Percentiles rank a stretch among this genome's conserved stretches.
Evolutionary conservation across 2,113 vertebrate genomes (phyloP).

Genomic region (Ameiurus melas): DNA sequence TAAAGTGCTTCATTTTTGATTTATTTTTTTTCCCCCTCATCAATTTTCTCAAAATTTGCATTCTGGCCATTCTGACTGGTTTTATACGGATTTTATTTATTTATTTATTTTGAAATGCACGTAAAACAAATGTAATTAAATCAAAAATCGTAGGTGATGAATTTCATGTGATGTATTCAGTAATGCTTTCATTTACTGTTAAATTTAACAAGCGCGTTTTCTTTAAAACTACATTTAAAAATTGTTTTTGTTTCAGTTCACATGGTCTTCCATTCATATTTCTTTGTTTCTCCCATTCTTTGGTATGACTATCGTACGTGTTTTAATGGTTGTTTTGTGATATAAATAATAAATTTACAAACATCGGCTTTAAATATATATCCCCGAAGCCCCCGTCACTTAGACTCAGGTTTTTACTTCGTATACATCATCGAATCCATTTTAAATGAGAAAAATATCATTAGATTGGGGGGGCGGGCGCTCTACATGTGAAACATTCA

Average conservation of each 20-base stretch:
- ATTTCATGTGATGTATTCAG: neutral
- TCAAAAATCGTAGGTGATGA: neutral
- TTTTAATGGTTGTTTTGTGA: neutral
- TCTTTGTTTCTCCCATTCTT: neutral
- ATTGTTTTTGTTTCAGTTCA: too few species aligned
- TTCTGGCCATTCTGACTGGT: neutral
- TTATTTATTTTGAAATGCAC: neutral
- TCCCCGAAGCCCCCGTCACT: neutral
- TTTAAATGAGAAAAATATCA: neutral
- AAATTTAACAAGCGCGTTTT: too few species aligned
- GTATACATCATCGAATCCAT: neutral
- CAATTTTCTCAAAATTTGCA: neutral
- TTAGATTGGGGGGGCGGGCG: too few species aligned
- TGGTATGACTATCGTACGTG: neutral
- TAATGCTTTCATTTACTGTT: too few species aligned
- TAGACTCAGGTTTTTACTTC: neutral
- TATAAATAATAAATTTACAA: too few species aligned
- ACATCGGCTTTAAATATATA: neutral
- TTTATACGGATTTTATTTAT: neutral
- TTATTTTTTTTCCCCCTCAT: too few species aligned
- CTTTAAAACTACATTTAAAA: too few species aligned
- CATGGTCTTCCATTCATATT: too few species aligned
- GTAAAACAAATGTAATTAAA: neutral
- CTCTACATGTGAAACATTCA: neutral
- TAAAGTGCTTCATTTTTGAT: neutral